These are phyloP conservation scores for Tragelaphus buxtoni DNA, from an alignment of 2,113 vertebrate genomes.

Conservation along the genomic window DNA sequence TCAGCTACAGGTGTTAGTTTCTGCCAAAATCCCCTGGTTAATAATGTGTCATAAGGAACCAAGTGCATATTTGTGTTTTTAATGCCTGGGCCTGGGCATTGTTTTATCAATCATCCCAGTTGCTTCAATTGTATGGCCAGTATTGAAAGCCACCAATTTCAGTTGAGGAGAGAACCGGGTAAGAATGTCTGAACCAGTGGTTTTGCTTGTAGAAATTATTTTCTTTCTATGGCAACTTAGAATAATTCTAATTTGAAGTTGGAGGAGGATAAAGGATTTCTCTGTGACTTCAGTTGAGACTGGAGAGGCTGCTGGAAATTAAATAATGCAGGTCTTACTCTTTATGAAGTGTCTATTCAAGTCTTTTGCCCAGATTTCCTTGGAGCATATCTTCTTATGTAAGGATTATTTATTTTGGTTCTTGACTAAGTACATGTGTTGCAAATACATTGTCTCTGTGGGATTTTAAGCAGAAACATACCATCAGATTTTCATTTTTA, in stretches of 20 bases:
- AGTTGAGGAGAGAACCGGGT: neutral
- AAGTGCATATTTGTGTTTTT: neutral
- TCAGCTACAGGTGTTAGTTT: too few species aligned
- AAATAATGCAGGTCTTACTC: neutral
- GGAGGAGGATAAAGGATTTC: neutral
- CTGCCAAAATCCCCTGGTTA: too few species aligned
- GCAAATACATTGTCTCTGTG: neutral
- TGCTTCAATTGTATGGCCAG: neutral
- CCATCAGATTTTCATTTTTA: conserved; percentile 25
- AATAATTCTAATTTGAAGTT: conserved; percentile 14
- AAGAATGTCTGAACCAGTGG: neutral
- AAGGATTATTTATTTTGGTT: conserved; percentile 21
- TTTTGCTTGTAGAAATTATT: neutral
- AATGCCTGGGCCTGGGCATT: neutral
- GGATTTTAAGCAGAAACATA: conserved; percentile 16
- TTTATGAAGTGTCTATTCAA: neutral
- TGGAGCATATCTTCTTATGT: neutral
- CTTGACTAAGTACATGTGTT: neutral
- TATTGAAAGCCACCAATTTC: conserved; percentile 10
- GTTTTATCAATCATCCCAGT: neutral
- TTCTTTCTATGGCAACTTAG: neutral
- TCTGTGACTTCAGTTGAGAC: neutral
- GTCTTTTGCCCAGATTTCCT: conserved; percentile 31
- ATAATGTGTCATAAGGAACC: neutral
- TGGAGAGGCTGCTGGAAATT: neutral